Evolutionary conservation across 2,797 vertebrate species (phyloP), one percentile per base, ranked within the genome.

Genomic region (Denticeps clupeoides): DNA sequence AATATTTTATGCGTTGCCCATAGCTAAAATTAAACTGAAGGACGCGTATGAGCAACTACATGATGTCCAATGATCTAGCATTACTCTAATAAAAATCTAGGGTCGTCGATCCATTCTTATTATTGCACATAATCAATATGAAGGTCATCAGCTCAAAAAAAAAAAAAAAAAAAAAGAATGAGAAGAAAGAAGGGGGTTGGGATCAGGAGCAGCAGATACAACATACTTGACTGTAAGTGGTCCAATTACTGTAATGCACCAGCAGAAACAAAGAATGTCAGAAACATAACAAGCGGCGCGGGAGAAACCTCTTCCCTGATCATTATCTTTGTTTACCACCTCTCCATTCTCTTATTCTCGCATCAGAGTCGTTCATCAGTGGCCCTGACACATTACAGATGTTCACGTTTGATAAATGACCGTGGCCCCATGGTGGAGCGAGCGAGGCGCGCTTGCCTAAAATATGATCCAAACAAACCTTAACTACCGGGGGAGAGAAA

Each of bases 321-420:
- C 78, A 82, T 78, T 71, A 78, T 60, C 64, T 55, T 37, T 51
- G 67, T 60, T 74, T 72, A 59, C 63, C 59, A 56, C 12, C n/a
- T n/a, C n/a, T n/a, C n/a, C n/a, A 26, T 24, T 23, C 45, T 73
- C 68, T 70, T 67, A 55, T 66, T 71, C 63, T 53, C 63, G 65
- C 63, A 69, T 72, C 65, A 62, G 55, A 73, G 61, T 60, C 62
- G 66, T 78, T 77, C 55, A 79, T 85, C 73, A 76, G 51, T 43
- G 5, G 9, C 45, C 62, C 74, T 69, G 80, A 77, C 74, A 73
- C 55, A 55, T 63, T 67, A 62, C 72, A 79, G 76, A 82, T 75
- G 78, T 71, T 69, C 59, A 69, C 63, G 53, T 60, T 57, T 75
- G 79, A 81, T 74, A 70, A 73, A 82, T 70, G 68, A 65, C 71